Evolutionary conservation across 2,113 vertebrate species (phyloP), one percentile per base, ranked within the genome.

Genomic region (Rhynchomys soricoides): DNA sequence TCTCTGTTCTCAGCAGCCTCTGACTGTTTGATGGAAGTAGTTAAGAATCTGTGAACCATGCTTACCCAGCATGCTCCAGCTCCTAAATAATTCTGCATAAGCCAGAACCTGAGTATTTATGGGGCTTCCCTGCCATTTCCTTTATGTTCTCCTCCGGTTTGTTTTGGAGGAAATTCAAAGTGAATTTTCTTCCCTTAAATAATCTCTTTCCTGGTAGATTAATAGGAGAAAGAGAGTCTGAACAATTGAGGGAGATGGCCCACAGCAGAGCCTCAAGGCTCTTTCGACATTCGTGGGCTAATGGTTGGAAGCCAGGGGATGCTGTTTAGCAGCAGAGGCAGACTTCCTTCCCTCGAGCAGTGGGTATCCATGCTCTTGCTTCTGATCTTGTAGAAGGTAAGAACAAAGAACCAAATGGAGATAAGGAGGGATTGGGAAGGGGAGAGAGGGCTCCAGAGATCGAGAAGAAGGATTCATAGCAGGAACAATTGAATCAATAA

Each of bases 21-120:
- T 64, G 52, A 26, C 48, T 55, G 59, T 91, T 66, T 90, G 64
- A 55, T 40, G 13, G 48, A 77, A 79, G 66, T 31, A 59, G 34
- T 88, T 96, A 48, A 64, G 85, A 55, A 68, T 73, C 85, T 92
- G 22, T 86, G 90, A 89, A 52, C 37, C 48, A 15, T 26, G 64
- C 26, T 83, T 95, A 45, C 34, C 77, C 62, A 57, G 77, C 40
- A n/a, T 0, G 31, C 10, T 43, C n/a, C 8, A 3, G 31, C 74
- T 73, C 89, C 73, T 94, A 68, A 90, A 71, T 83, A 73, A 64
- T 66, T 94, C 75, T 43, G 1, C 45, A 6, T 52, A 66, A 93
- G 78, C 15, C 26, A 71, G n/a, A 95, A 13, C 66, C 37, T 94
- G 4, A 13, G 17, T 88, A 43, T 77, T 24, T 59, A 50, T 43